Percentiles rank a stretch among this genome's conserved stretches.
phyloP scores from a whole-genome alignment of 2,888 invertebrate genomes.

The Rhabditoides inermis region DNA sequence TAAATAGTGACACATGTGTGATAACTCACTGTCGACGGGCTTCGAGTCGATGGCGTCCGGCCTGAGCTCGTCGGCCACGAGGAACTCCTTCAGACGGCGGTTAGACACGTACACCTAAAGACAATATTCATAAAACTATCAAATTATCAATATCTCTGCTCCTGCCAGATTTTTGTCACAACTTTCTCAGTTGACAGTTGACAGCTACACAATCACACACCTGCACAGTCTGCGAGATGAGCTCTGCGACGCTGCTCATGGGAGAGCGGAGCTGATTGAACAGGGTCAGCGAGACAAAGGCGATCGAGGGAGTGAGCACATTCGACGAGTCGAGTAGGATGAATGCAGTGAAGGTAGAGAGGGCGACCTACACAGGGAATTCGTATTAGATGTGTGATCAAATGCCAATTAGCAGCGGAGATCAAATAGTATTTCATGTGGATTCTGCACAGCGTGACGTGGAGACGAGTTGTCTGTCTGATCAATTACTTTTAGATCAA shows the following conservation, averaged over 20 bases:
- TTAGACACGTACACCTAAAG: constrained; percentile 42
- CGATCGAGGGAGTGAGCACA: constrained; percentile 61
- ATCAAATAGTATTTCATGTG: no score
- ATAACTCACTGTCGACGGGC: constrained; percentile 26
- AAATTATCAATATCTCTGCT: no score
- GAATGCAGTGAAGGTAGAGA: constrained; percentile 49
- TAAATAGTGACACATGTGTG: no score
- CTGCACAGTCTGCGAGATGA: constrained; percentile 51
- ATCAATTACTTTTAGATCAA: no score
- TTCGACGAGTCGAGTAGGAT: constrained; percentile 39
- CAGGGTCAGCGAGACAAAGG: constrained; percentile 90
- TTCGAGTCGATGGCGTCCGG: constrained; percentile 15
- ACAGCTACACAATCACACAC: no score
- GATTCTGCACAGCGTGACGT: no score
- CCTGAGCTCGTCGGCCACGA: constrained; percentile 32
- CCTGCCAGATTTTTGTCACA: neutral
- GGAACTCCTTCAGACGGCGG: constrained; percentile 43
- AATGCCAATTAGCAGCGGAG: no score
- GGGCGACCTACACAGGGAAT: constrained; percentile 33
- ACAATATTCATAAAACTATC: no score
- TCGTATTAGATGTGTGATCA: no score
- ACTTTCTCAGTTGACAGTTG: no score
- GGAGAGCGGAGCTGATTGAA: constrained; percentile 95
- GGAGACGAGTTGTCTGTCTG: neutral
- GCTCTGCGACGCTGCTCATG: constrained; percentile 72